Conservation (phyloP, 2,888 invertebrate species). For the Leptinotarsa rubiginosa region DNA sequence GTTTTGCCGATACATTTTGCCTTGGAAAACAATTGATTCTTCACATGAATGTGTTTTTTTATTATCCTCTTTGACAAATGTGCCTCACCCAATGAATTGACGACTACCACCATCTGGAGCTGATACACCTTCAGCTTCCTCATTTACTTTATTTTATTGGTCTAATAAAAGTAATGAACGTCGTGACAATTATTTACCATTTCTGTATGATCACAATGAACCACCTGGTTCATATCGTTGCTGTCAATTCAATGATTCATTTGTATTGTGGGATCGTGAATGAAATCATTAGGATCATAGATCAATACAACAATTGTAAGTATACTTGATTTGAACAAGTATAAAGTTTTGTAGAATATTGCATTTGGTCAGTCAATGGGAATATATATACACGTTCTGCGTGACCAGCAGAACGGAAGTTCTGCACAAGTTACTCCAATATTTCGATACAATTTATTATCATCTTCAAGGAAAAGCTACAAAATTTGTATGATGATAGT, state of each 20-base stretch:
- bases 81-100: not conserved
- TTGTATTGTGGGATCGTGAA: not conserved
- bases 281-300: not conserved
- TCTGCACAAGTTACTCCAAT: too few relatives aligned
- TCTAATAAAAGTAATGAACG: constrained; percentile 20
- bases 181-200: constrained; percentile 18
- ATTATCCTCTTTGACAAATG: constrained; percentile 16
- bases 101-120: constrained; percentile 19
- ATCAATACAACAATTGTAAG: not conserved
- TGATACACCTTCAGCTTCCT: constrained; percentile 22
- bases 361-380: too few relatives aligned
- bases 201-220: constrained; percentile 22
- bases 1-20: too few relatives aligned
- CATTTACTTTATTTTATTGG: constrained; percentile 13
- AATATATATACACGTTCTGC: too few relatives aligned
- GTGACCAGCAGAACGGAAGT: too few relatives aligned
- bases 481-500: too few relatives aligned
- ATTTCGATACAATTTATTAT: too few relatives aligned
- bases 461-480: too few relatives aligned
- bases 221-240: constrained; percentile 16
- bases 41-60: not conserved
- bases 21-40: not conserved
- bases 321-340: not conserved
- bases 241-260: not conserved
- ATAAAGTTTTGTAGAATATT: too few relatives aligned